A percentile compares a stretch with the other conserved stretches of the same genome.
Evolutionary conservation across 1,140 invertebrate genomes (phyloP).

Genomic region (Idris sp.): DNA sequence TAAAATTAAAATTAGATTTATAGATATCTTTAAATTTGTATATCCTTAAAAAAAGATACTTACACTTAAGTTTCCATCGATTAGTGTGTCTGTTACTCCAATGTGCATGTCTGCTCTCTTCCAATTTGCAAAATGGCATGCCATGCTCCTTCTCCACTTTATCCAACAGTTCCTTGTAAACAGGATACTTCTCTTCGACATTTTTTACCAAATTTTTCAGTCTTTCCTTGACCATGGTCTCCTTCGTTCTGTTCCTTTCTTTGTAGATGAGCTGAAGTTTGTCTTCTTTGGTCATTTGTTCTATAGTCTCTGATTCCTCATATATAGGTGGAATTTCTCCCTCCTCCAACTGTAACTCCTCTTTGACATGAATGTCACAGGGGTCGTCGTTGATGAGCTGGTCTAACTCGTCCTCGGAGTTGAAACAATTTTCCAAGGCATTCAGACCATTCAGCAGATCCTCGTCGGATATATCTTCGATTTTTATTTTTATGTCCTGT

Average conservation of each 20-base stretch:
- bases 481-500: slow-evolving; percentile 4
- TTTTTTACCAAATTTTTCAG: slow-evolving; percentile 25
- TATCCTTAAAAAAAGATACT: slow-evolving; percentile 6
- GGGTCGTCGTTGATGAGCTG: slow-evolving; percentile 14
- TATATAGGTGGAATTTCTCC: slow-evolving; percentile 42
- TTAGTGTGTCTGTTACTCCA: slow-evolving; percentile 51
- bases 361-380: slow-evolving; percentile 33
- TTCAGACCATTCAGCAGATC: slow-evolving; percentile 52
- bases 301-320: slow-evolving; percentile 37
- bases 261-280: slow-evolving; percentile 47
- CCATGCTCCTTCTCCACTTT: slow-evolving; percentile 43
- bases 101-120: slow-evolving; percentile 44
- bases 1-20: slow-evolving; percentile 14
- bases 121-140: slow-evolving; percentile 38
- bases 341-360: slow-evolving; percentile 51
- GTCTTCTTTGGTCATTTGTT: slow-evolving; percentile 31
- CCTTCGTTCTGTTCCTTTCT: slow-evolving; percentile 49
- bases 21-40: no score
- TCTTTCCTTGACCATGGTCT: slow-evolving; percentile 39
- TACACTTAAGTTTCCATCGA: slow-evolving; percentile 57
- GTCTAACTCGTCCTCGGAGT: slow-evolving; percentile 36
- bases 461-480: slow-evolving; percentile 46
- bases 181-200: slow-evolving; percentile 33
- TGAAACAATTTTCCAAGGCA: slow-evolving; percentile 47
- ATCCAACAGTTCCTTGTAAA: slow-evolving; percentile 39